Conservation (phyloP, 2,888 invertebrate species). For the Agrenia bidenticulata region DNA sequence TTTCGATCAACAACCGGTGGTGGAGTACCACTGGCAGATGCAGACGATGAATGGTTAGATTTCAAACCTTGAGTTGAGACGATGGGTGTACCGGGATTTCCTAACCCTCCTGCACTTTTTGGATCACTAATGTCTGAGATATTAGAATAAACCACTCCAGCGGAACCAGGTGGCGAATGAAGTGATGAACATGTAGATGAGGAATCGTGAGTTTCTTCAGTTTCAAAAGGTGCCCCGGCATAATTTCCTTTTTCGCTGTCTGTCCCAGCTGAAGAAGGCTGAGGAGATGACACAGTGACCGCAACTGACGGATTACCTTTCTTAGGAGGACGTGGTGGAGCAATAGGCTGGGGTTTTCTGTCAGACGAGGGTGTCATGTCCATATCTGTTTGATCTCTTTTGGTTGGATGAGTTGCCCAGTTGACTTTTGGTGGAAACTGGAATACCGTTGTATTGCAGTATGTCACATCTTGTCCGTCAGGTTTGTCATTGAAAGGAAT, state of each 20-base stretch:
- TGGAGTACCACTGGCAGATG: slow-evolving; percentile 23
- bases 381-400: slow-evolving; percentile 8
- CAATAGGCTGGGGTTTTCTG: slow-evolving; percentile 9
- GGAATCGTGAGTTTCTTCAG: slow-evolving; percentile 46
- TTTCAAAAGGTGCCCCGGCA: slow-evolving; percentile 30
- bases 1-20: slow-evolving; percentile 51
- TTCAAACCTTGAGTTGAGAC: background rate
- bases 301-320: slow-evolving; percentile 26
- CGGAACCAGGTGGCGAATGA: slow-evolving; percentile 50
- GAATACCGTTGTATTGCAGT: slow-evolving; percentile 45
- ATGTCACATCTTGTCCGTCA: slow-evolving; percentile 40
- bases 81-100: slow-evolving; percentile 20
- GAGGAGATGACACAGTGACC: slow-evolving; percentile 11
- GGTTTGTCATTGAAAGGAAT: slow-evolving; percentile 47
- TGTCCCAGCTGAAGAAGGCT: slow-evolving; percentile 29
- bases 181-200: slow-evolving; percentile 49
- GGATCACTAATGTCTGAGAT: slow-evolving; percentile 32
- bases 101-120: slow-evolving; percentile 27
- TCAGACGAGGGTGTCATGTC: background rate
- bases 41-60: slow-evolving; percentile 22
- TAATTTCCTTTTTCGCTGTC: slow-evolving; percentile 11
- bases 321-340: slow-evolving; percentile 51
- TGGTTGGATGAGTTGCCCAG: slow-evolving; percentile 50
- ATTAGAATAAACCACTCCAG: slow-evolving; percentile 43
- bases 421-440: slow-evolving; percentile 53